Conservation (phyloP, 2,797 vertebrate species). For the Typhlichthys subterraneus region DNA sequence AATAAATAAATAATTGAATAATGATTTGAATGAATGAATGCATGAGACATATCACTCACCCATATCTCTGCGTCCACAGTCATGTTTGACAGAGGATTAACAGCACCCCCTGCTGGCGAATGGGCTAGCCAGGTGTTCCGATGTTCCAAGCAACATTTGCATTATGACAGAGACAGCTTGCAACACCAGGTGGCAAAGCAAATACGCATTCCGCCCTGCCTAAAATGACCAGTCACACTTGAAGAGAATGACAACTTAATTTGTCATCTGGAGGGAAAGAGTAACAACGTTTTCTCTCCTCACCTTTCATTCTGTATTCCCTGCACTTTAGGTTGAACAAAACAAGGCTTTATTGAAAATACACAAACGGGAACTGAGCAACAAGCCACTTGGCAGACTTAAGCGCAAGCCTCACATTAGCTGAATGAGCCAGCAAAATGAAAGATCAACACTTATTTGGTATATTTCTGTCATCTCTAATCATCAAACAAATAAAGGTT, state of each 20-base stretch:
- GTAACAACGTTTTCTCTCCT: constrained; percentile 13
- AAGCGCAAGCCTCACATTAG: not conserved
- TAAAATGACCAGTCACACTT: constrained; percentile 35
- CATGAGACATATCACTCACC: not conserved
- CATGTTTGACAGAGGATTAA: constrained; percentile 37
- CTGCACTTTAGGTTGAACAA: not conserved
- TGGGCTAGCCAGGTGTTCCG: constrained; percentile 33
- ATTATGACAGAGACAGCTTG: constrained; percentile 27
- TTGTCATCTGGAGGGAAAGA: constrained; percentile 42
- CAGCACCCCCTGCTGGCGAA: constrained; percentile 56
- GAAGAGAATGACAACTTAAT: constrained; percentile 48
- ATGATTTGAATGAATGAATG: not conserved
- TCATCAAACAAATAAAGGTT: not conserved
- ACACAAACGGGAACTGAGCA: not conserved
- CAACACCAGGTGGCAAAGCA: constrained; percentile 48
- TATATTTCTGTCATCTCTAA: not conserved
- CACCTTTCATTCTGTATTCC: constrained; percentile 26
- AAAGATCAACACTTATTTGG: too few relatives aligned
- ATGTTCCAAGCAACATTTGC: constrained; percentile 16
- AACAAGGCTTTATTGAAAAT: not conserved
- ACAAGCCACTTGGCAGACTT: constrained; percentile 8
- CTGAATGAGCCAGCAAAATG: not conserved
- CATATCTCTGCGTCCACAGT: not conserved
- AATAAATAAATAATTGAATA: constrained; percentile 5
- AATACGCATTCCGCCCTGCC: constrained; percentile 24